These are phyloP conservation scores for Calcarius lapponicus DNA, from an alignment of 2,797 vertebrate species.

Conservation along the genomic window DNA sequence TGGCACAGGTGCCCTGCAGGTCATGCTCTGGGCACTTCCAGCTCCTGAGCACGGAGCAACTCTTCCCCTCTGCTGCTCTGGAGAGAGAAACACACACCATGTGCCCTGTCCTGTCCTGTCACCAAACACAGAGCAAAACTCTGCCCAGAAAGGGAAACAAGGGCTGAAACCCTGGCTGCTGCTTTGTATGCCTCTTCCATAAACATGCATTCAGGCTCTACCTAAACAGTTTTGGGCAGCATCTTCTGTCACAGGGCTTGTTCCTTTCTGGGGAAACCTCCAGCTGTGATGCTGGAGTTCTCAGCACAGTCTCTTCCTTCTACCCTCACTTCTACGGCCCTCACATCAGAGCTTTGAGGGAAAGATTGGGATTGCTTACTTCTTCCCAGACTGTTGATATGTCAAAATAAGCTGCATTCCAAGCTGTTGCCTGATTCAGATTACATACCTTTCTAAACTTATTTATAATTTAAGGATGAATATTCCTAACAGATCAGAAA, in stretches of 20 bases:
- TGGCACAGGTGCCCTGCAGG: neutral
- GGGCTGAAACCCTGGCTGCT: rapidly evolving
- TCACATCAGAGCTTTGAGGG: neutral
- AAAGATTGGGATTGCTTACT: neutral
- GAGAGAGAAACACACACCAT: rapidly evolving
- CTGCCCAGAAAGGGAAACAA: neutral
- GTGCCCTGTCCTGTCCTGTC: rapidly evolving
- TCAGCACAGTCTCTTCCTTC: neutral
- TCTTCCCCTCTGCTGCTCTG: neutral
- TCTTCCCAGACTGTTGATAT: neutral
- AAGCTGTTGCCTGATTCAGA: neutral
- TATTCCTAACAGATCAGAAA: neutral
- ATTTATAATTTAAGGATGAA: neutral
- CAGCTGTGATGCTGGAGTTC: neutral
- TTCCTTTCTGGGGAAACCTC: rapidly evolving
- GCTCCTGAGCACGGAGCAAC: rapidly evolving
- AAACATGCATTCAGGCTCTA: rapidly evolving
- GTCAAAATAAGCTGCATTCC: neutral
- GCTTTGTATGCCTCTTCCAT: neutral
- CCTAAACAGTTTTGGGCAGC: neutral
- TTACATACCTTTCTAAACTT: neutral
- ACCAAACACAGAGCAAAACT: neutral
- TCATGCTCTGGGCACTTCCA: neutral
- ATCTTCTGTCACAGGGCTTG: neutral
- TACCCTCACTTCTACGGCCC: neutral